phyloP scores from a whole-genome alignment of 2,797 vertebrate genomes.

The Megalops cyprinoides region DNA sequence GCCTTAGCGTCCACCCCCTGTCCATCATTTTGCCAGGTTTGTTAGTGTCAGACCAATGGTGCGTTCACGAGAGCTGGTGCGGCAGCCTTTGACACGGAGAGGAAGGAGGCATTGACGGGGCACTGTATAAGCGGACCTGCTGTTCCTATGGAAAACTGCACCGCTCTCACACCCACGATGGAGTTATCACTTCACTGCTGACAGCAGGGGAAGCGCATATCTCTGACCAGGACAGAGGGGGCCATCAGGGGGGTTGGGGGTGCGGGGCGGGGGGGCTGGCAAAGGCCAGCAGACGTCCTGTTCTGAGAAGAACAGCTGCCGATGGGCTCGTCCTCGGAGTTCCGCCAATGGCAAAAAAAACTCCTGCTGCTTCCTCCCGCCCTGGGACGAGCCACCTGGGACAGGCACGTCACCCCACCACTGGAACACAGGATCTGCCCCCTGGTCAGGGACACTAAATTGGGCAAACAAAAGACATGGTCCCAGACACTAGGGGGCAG shows the following conservation, averaged over 20 bases:
- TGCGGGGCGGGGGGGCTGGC: background rate
- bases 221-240: constrained; percentile 23
- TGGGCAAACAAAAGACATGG: constrained; percentile 23
- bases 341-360: constrained; percentile 12
- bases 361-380: constrained; percentile 24
- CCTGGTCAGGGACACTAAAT: background rate
- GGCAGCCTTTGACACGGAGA: background rate
- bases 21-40: background rate
- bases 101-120: background rate
- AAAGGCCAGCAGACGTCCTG: constrained; percentile 15
- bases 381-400: constrained; percentile 3
- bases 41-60: background rate
- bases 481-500: background rate
- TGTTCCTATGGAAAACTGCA: constrained; percentile 4
- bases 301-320: constrained; percentile 34
- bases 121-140: constrained; percentile 22
- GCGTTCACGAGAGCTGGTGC: background rate
- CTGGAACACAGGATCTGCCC: constrained; percentile 27
- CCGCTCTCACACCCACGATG: background rate
- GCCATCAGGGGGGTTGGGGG: background rate
- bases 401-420: background rate
- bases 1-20: background rate
- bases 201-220: constrained; percentile 43
- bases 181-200: constrained; percentile 39
- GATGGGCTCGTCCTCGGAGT: background rate